Base-by-base conservation (phyloP, 1,140 invertebrate species). In the Choristoneura fumiferana region DNA sequence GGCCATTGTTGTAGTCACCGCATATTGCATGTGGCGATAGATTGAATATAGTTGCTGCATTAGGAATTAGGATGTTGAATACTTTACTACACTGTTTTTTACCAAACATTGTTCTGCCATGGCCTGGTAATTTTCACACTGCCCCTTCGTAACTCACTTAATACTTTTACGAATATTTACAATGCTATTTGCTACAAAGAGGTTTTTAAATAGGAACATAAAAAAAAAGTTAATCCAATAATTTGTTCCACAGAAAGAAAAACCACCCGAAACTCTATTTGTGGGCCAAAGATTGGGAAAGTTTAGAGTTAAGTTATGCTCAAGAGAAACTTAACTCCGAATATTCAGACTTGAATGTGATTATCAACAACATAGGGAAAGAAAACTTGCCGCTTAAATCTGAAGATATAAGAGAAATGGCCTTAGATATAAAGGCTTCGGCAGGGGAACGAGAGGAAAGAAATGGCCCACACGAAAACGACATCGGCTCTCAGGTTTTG, bases 261-360 rank as follows among this genome's bases (percentile, higher is more conserved):
- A 92, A 95, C 83, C 95, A 96, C 87, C 95, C 95, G 0, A 96
- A 96, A 77, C 82, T 96, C 9, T 96, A 96, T 80, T 87, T 96
- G 0, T 96, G 95, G 95, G 94, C 95, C 0, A 95, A 96, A 74
- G 94, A 94, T 65, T 96, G 95, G 95, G 93, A 94, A 61, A 91
- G 92, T 64, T 77, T 81, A 0, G 87, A 90, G 53, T 57, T 76
- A 0, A 68, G 56, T 9, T 60, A 74, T 15, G 69, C 75, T 0
- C 78, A 78, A 57, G 81, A 84, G 40, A 72, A 68, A 53, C 54
- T 80, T 1, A 83, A 76, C 62, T 76, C 78, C 0, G 82, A 85
- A 13, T 84, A 81, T 34, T 78, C 76, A 0, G 81, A 81, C 36
- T 62, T 84, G 12, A 84, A 72, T 43, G 78, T 84, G 1, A 81